Evolutionary conservation across 2,888 invertebrate species (phyloP).

Genomic region (Ormyrus thymus): DNA sequence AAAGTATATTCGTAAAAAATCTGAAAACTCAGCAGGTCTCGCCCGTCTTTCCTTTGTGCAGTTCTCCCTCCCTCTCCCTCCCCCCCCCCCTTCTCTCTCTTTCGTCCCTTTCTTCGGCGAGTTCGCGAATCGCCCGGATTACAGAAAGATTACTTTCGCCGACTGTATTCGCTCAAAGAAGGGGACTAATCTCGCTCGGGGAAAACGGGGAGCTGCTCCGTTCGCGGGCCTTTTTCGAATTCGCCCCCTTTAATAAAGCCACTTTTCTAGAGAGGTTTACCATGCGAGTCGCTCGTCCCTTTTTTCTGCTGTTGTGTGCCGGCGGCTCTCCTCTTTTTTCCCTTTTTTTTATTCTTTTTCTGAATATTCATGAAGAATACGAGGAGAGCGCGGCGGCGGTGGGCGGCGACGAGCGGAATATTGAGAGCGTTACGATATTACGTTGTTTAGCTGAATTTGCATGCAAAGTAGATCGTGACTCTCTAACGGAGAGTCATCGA

Average conservation of each 20-base stretch:
- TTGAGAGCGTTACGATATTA: conserved; percentile 15
- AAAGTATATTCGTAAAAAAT: no score
- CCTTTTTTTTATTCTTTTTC: neutral
- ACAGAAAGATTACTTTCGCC: conserved; percentile 11
- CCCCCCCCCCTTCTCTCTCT: neutral
- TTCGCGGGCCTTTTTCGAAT: no score
- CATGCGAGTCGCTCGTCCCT: no score
- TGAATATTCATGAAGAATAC: conserved; percentile 39
- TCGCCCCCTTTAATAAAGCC: neutral
- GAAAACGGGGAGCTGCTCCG: no score
- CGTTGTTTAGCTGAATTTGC: conserved; percentile 19
- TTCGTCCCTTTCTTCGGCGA: no score
- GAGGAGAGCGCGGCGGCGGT: no score
- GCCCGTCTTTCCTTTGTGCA: no score
- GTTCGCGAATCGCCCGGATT: conserved; percentile 13
- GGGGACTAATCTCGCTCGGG: neutral
- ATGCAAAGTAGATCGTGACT: conserved; percentile 12
- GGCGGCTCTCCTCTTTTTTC: neutral
- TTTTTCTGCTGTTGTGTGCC: no score
- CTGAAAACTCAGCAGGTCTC: no score
- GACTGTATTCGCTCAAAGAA: neutral
- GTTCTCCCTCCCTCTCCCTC: neutral
- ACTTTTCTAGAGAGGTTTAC: neutral
- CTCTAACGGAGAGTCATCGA: neutral
- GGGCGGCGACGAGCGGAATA: neutral